Evolutionary conservation across 2,797 vertebrate genomes (phyloP).

Genomic region (Echiichthys vipera): DNA sequence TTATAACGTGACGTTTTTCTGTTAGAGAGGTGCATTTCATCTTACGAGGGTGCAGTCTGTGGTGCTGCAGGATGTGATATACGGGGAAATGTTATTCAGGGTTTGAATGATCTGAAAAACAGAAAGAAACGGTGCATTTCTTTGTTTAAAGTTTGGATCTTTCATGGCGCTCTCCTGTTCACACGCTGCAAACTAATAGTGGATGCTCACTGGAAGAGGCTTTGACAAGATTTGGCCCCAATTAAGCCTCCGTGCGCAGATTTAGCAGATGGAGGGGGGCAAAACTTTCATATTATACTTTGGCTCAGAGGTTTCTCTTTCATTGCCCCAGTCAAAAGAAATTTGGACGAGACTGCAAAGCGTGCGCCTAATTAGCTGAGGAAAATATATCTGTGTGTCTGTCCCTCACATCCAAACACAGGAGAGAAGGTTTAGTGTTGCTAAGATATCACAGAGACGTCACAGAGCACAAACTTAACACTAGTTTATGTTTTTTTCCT

Average conservation of each 20-base stretch:
- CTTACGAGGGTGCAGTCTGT: not conserved
- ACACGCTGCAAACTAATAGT: constrained; percentile 52
- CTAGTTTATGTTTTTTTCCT: not conserved
- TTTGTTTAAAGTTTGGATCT: constrained; percentile 65
- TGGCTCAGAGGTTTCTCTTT: constrained; percentile 75
- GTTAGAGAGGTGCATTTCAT: too few relatives aligned
- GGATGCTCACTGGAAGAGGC: constrained; percentile 60
- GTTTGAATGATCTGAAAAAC: constrained; percentile 22
- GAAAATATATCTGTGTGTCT: constrained; percentile 50
- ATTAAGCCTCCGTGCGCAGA: constrained; percentile 74
- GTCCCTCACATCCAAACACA: constrained; percentile 55
- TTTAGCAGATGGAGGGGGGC: constrained; percentile 71
- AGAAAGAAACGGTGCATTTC: constrained; percentile 39
- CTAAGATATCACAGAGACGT: too few relatives aligned
- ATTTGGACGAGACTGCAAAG: constrained; percentile 71
- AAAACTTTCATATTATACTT: constrained; percentile 72
- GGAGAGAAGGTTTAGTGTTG: too few relatives aligned
- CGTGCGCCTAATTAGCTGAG: constrained; percentile 69
- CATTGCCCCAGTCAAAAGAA: constrained; percentile 69
- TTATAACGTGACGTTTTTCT: not conserved
- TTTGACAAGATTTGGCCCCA: constrained; percentile 80
- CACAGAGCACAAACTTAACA: not conserved
- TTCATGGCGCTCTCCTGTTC: constrained; percentile 60
- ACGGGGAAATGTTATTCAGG: constrained; percentile 23
- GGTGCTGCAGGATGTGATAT: constrained; percentile 1